These are phyloP conservation scores for Drosophila aff. DNA, from an alignment of 1,140 invertebrate species.

Conservation along the genomic window DNA sequence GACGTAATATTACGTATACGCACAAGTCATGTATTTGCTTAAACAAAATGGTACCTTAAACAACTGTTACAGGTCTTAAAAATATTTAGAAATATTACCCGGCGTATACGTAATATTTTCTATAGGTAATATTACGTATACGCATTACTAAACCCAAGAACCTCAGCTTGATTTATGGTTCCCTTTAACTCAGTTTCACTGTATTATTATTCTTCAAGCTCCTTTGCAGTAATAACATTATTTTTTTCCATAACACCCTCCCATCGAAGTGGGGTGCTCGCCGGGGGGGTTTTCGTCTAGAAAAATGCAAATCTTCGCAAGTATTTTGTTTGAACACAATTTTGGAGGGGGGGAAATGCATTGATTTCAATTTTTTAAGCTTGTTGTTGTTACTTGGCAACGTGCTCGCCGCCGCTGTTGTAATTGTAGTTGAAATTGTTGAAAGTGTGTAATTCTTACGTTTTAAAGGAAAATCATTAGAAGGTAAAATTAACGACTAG, in stretches of 20 bases:
- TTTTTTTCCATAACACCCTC: slow-evolving; percentile 38
- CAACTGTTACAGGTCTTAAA: not conserved
- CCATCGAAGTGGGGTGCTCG: slow-evolving; percentile 1
- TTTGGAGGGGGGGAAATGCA: slow-evolving; percentile 24
- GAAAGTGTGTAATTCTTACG: slow-evolving; percentile 31
- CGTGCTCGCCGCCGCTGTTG: slow-evolving; percentile 42
- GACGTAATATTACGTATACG: slow-evolving; percentile 10
- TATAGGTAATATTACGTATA: not conserved
- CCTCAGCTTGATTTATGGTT: not conserved
- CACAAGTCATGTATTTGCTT: not conserved
- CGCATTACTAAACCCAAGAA: not conserved
- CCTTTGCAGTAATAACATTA: slow-evolving; percentile 25
- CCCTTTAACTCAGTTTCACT: not conserved
- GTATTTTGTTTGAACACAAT: slow-evolving; percentile 32
- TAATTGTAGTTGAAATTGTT: slow-evolving; percentile 42
- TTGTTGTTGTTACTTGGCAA: slow-evolving; percentile 52
- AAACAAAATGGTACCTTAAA: not conserved
- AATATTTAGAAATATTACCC: not conserved
- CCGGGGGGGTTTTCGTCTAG: slow-evolving; percentile 9
- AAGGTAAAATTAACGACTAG: not conserved
- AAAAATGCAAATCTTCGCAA: slow-evolving; percentile 54
- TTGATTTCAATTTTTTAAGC: slow-evolving; percentile 46
- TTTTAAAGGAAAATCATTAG: not conserved
- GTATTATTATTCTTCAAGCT: slow-evolving; percentile 23
- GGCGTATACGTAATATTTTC: slow-evolving; percentile 1